Evolutionary conservation across 2,888 invertebrate genomes (phyloP).

Genomic region (Poecilobothrus nobilitatus): DNA sequence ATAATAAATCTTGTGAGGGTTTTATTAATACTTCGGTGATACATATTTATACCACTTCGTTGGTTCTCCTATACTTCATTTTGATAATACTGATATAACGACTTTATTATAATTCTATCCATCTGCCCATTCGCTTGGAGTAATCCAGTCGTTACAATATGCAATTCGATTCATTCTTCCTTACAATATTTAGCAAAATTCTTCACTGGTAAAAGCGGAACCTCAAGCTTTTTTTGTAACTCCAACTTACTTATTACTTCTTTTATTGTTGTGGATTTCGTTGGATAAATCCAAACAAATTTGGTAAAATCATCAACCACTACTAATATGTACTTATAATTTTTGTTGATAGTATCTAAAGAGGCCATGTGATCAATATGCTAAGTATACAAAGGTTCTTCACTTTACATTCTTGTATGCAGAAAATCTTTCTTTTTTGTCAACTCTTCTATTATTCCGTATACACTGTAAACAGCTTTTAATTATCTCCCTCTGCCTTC

Average conservation of each 20-base stretch:
- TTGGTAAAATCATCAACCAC: constrained; percentile 20
- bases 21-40: no score
- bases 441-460: constrained; percentile 22
- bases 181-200: constrained; percentile 17
- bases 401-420: constrained; percentile 30
- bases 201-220: constrained; percentile 20
- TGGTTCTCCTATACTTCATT: background rate
- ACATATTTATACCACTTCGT: background rate
- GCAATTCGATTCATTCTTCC: constrained; percentile 14
- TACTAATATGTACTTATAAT: constrained; percentile 19
- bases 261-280: constrained; percentile 16
- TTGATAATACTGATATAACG: constrained; percentile 23
- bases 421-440: constrained; percentile 34
- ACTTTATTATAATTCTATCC: constrained; percentile 31
- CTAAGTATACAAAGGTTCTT: constrained; percentile 29
- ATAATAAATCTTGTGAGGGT: no score
- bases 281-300: constrained; percentile 20
- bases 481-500: no score
- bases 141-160: constrained; percentile 23
- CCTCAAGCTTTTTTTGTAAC: constrained; percentile 19
- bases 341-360: constrained; percentile 23
- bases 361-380: constrained; percentile 35
- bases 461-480: no score
- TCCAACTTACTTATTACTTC: constrained; percentile 17
- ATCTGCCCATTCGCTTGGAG: constrained; percentile 36